Evolutionary conservation across 2,797 vertebrate genomes (phyloP).

Genomic region (Capromys pilorides): DNA sequence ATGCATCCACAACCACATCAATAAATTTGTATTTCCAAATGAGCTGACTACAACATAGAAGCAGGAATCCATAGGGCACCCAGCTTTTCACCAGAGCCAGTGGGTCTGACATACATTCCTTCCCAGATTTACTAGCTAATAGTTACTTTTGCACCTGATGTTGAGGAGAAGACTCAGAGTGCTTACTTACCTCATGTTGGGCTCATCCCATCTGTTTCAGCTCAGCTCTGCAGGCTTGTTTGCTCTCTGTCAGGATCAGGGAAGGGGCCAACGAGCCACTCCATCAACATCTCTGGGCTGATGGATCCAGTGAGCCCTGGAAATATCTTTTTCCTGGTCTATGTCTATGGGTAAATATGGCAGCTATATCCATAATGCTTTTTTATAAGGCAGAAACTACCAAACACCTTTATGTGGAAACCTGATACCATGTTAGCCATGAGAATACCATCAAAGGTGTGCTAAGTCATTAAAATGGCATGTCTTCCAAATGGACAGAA

Average conservation of each 20-base stretch:
- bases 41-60: background rate
- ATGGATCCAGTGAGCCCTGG: background rate
- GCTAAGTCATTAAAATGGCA: constrained; percentile 43
- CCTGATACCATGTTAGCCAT: background rate
- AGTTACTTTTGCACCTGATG: constrained; percentile 32
- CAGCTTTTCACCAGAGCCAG: constrained; percentile 41
- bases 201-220: constrained; percentile 43
- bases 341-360: background rate
- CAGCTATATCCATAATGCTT: background rate
- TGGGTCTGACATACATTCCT: background rate
- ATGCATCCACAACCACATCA: constrained; percentile 13
- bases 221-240: constrained; percentile 46
- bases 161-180: background rate
- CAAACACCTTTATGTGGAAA: background rate
- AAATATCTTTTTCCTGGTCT: constrained; percentile 62
- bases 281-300: constrained; percentile 6
- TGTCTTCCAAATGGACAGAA: constrained; percentile 61
- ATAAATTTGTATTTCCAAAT: constrained; percentile 46
- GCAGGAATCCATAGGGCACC: background rate
- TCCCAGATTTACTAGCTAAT: constrained; percentile 34
- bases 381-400: constrained; percentile 46
- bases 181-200: constrained; percentile 13
- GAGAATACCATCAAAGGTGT: constrained; percentile 20
- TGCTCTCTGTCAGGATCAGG: constrained; percentile 17
- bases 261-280: constrained; percentile 10